Base-by-base conservation (phyloP, 2,888 invertebrate genomes). In the Micropterix aruncella region DNA sequence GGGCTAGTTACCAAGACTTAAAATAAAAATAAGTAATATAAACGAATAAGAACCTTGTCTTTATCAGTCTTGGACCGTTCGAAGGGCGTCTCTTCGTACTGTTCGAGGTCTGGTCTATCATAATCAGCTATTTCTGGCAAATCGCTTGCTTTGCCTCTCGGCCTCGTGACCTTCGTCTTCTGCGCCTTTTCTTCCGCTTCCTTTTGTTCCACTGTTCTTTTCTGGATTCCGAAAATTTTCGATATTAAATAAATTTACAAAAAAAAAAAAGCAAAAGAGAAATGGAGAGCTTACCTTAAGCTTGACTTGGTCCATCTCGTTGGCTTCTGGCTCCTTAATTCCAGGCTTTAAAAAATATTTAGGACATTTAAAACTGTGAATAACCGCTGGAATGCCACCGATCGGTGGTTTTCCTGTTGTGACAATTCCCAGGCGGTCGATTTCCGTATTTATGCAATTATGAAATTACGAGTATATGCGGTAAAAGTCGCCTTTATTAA, bases 101-200 rank as follows among this genome's bases (percentile, higher is more conserved):
- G 76, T 56, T 84, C 83, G 46, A 84, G 69, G 2, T 77, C 79
- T 2, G 85, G 79, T 51, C 84, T 74, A 19, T 86, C 86, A 56
- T 87, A 87, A 59, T 87, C 86, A 7, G 80, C 74, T 43, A 78
- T 70, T 61, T 78, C 76, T 2, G 77, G 78, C 18, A 78, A 59
- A 16, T 75, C 77, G 52, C 74, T 72, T 4, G 70, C 70, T 61
- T 74, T 76, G 59, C 70, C 70, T 52, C 66, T 72, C 42, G 64
- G 61, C 41, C 68, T 62, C 18, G 67, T 63, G 14, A 66, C 55
- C 52, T 70, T 70, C 37, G 66, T 69, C 47, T 72, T 71, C 54
- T 71, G 69, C 14, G 57, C 68, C 57, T 66, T 67, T 53, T 62
- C 65, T 53, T 68, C 64, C 2, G 70, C 58, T 46, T 62, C 63